Evolutionary conservation across 2,888 invertebrate genomes (phyloP).

Genomic region (Liodrosophila aerea): DNA sequence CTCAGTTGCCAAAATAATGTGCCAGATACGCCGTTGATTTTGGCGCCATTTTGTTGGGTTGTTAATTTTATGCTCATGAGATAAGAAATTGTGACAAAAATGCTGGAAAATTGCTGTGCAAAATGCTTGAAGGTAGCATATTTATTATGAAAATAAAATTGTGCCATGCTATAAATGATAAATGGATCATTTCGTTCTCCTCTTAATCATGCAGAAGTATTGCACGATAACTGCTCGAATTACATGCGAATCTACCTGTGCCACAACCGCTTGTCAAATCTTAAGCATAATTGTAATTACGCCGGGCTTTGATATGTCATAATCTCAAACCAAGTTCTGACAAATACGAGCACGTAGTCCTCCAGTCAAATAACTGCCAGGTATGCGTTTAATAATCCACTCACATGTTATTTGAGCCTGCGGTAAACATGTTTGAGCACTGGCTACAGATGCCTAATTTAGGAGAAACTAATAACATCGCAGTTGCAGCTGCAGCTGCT

Average conservation of each 20-base stretch:
- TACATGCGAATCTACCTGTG: too few relatives aligned
- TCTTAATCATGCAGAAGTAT: neutral
- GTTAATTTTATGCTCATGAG: slow-evolving; percentile 71
- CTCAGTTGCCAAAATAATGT: slow-evolving; percentile 25
- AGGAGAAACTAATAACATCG: too few relatives aligned
- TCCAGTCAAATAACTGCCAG: slow-evolving; percentile 25
- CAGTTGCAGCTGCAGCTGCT: neutral
- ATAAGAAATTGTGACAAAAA: slow-evolving; percentile 69
- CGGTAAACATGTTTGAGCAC: slow-evolving; percentile 10
- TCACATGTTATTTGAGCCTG: slow-evolving; percentile 3
- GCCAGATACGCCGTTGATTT: slow-evolving; percentile 54
- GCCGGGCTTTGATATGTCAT: too few relatives aligned
- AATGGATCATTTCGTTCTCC: slow-evolving; percentile 4
- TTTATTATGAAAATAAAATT: slow-evolving; percentile 27
- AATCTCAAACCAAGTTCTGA: neutral
- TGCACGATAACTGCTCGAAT: too few relatives aligned
- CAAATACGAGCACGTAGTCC: too few relatives aligned
- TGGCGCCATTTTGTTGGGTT: slow-evolving; percentile 65
- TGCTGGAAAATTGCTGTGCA: slow-evolving; percentile 60
- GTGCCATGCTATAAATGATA: slow-evolving; percentile 15
- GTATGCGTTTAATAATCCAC: slow-evolving; percentile 28
- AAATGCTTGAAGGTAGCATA: slow-evolving; percentile 27
- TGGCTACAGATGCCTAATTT: too few relatives aligned
- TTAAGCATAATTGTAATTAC: too few relatives aligned
- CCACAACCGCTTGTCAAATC: too few relatives aligned